A percentile compares a stretch with the other conserved stretches of the same genome.
These are phyloP conservation scores for Stercorarius parasiticus DNA, from an alignment of 2,113 vertebrate species.

Conservation along the genomic window DNA sequence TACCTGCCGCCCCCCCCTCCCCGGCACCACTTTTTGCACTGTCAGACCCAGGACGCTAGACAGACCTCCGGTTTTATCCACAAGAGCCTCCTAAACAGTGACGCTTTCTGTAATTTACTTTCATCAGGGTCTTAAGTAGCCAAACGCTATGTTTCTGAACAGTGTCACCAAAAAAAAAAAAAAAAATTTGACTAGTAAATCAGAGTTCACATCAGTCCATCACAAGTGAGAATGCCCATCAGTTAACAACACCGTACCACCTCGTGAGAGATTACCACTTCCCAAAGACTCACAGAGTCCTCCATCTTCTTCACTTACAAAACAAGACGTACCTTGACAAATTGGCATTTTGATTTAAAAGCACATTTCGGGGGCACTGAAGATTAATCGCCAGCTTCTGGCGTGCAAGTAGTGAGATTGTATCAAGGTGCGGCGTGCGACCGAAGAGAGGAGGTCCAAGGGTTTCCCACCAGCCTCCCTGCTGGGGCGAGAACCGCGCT, in stretches of 20 bases:
- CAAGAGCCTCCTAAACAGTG: neutral
- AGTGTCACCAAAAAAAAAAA: neutral
- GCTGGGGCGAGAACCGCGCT: neutral
- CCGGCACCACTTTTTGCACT: neutral
- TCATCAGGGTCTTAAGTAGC: neutral
- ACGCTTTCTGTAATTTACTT: neutral
- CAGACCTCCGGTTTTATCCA: neutral
- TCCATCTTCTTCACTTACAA: neutral
- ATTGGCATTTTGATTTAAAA: conserved; percentile 1
- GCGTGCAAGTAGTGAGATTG: neutral
- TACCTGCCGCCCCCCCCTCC: fast-evolving
- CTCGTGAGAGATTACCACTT: fast-evolving
- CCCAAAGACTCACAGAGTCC: neutral
- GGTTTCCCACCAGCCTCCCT: neutral
- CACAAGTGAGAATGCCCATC: neutral
- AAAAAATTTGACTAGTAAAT: neutral
- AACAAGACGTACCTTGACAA: neutral
- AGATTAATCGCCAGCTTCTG: neutral
- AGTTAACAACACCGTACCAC: neutral
- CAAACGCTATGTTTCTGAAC: neutral
- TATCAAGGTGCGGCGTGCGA: neutral
- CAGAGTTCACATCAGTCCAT: neutral
- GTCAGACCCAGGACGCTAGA: neutral
- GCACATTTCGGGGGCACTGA: neutral
- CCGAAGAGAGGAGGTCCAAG: neutral